phyloP scores from a whole-genome alignment of 2,113 vertebrate species.

The Cynoglossus semilaevis region DNA sequence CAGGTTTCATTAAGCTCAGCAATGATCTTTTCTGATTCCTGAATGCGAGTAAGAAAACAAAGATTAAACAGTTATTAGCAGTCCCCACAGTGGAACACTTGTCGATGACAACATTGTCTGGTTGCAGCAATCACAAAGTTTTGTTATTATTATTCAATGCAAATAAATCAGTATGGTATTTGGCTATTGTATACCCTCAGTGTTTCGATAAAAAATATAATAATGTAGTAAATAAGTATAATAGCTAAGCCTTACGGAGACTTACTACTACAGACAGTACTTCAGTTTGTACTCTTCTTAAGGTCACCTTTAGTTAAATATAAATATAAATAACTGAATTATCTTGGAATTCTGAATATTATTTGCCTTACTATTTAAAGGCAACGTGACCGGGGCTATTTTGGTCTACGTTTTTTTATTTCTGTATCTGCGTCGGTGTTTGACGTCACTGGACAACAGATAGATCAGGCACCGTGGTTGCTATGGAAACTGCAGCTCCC shows the following conservation, averaged over 20 bases:
- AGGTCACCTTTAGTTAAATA: neutral
- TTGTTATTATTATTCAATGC: too few relatives aligned
- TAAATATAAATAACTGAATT: neutral
- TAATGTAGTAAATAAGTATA: too few relatives aligned
- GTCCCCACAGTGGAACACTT: too few relatives aligned
- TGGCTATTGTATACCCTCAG: too few relatives aligned
- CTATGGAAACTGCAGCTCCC: constrained; percentile 77
- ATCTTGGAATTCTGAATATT: constrained; percentile 2
- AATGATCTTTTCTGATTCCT: constrained; percentile 99
- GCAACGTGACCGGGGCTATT: constrained; percentile 57
- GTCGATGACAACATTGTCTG: too few relatives aligned
- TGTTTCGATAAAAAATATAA: too few relatives aligned
- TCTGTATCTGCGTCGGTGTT: constrained; percentile 58
- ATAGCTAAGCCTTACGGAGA: too few relatives aligned
- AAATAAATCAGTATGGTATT: too few relatives aligned
- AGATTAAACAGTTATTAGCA: neutral
- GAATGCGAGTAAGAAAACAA: constrained; percentile 14
- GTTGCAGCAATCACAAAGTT: too few relatives aligned
- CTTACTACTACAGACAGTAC: neutral
- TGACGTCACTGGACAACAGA: constrained; percentile 74
- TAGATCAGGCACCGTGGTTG: constrained; percentile 55
- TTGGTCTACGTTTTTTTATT: constrained; percentile 42
- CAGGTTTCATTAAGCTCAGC: constrained; percentile 92
- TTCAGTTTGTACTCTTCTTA: neutral
- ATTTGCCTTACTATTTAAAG: constrained; percentile 12